These are phyloP conservation scores for Leptopilina drosophilae DNA, from an alignment of 2,888 invertebrate genomes.

Conservation along the genomic window DNA sequence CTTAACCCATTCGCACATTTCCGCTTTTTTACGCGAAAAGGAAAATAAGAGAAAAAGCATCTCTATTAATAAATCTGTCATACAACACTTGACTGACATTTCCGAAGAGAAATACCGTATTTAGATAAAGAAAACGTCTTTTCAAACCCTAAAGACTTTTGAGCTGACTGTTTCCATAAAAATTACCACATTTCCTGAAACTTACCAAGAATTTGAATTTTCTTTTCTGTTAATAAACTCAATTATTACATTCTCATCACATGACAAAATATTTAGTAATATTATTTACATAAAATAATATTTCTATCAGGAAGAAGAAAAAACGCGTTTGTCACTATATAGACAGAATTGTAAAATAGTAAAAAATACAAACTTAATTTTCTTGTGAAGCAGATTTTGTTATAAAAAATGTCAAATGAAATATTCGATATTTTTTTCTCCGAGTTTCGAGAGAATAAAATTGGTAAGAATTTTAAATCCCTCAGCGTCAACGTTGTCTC, in stretches of 20 bases:
- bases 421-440: not conserved
- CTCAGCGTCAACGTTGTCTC: constrained; percentile 47
- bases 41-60: not conserved
- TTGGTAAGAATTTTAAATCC: constrained; percentile 7
- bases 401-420: not conserved
- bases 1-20: constrained; percentile 11
- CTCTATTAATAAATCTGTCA: constrained; percentile 8
- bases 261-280: too few relatives aligned
- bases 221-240: too few relatives aligned
- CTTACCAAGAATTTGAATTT: too few relatives aligned
- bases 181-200: too few relatives aligned
- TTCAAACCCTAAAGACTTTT: too few relatives aligned
- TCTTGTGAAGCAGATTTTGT: not conserved
- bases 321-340: constrained; percentile 4
- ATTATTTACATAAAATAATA: too few relatives aligned
- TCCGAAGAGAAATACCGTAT: not conserved
- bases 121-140: too few relatives aligned
- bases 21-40: constrained; percentile 11
- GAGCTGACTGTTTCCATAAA: too few relatives aligned
- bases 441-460: constrained; percentile 10
- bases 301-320: too few relatives aligned
- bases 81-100: not conserved
- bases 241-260: too few relatives aligned
- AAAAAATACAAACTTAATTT: not conserved
- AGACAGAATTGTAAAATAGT: too few relatives aligned